Base-by-base conservation (phyloP, 2,888 invertebrate genomes). In the Rhimphoctona megacephalus region DNA sequence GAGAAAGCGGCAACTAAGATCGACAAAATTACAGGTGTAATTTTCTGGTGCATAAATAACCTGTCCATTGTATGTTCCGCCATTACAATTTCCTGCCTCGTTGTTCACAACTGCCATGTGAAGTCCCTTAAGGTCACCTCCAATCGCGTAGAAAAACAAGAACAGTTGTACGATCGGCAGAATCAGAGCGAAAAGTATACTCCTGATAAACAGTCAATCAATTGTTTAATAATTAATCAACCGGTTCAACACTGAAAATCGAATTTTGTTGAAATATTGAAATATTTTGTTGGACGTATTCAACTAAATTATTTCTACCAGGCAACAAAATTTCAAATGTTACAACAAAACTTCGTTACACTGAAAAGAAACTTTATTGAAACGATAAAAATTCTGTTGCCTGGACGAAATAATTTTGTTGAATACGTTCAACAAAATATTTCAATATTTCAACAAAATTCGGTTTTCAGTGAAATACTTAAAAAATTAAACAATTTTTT, bases 121-220 rank as follows among this genome's bases (percentile, higher is more conserved):
- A 0, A 98, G 95, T 82, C 96, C 96, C 76, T 95, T 95, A 0
- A 97, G 97, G 90, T 98, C 97, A 73, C 96, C 96, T 0, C 98
- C 98, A 77, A 98, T 96, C 43, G 98, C 97, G 81, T 97, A 93
- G 94, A 98, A 97, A 94, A 98, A 98, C 54, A 97, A 95, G 61
- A 96, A 95, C 86, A 97, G 95, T 96, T 98, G 97, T 36, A 98
- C 95, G 22, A 98, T 95, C 19, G 98, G 98, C 92, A 98, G 97
- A 81, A 97, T 90, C 85, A 98, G 94, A 87, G 98, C 96, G 94
- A 98, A 98, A 87, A 97, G 94, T 43, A 98, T 95, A 54, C 98
- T 97, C 9, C 98, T 98, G 94, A 25, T 14, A 11, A 52, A 39
- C 9, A 52, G 25, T n/a, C 11, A 19, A 46, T 25, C 0, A 17